Evolutionary conservation across 2,113 vertebrate genomes (phyloP).

Genomic region (Pardalotus punctatus): DNA sequence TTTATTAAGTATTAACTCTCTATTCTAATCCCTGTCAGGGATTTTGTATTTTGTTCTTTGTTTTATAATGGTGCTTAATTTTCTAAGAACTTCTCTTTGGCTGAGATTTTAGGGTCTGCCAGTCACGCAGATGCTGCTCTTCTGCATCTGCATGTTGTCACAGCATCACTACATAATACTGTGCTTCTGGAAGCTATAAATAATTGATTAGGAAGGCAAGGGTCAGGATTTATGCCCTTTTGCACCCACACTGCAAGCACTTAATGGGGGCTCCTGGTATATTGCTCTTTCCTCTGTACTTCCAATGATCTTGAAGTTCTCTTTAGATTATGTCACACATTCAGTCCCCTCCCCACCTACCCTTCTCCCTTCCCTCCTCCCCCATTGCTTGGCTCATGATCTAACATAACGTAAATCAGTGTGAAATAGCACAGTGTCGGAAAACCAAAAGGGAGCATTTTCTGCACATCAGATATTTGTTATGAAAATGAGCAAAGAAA

Average conservation of each 20-base stretch:
- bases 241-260: neutral
- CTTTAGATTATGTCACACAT: neutral
- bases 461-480: slow-evolving; percentile 28
- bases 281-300: neutral
- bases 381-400: neutral
- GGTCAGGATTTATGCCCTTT: neutral
- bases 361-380: neutral
- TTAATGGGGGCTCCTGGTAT: neutral
- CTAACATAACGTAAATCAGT: slow-evolving; percentile 2
- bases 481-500: slow-evolving; percentile 26
- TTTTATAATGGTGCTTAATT: neutral
- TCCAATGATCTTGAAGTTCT: neutral
- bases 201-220: neutral
- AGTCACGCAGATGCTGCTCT: neutral
- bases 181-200: neutral
- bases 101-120: neutral
- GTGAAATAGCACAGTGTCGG: neutral
- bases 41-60: neutral
- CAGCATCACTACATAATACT: neutral
- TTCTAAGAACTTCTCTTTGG: neutral
- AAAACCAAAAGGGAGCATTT: slow-evolving; percentile 16
- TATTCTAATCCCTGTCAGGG: neutral
- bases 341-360: neutral
- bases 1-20: neutral
- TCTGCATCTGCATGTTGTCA: neutral